Percentiles rank a stretch among this genome's conserved stretches.
Conservation (phyloP, 2,888 invertebrate species). For the Stenodema calcarata region DNA sequence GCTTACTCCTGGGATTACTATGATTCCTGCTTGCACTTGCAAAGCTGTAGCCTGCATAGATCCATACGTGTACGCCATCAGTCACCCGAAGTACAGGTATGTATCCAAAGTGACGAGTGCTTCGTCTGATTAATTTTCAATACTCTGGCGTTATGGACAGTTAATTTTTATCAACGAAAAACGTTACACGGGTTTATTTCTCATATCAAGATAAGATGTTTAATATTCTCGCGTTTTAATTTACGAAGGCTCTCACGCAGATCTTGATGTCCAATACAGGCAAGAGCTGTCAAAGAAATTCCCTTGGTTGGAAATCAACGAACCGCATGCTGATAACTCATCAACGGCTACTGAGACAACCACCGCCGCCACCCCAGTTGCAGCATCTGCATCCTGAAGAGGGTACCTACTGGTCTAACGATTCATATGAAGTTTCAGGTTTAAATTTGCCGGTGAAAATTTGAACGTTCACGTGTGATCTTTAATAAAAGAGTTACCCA, state of each 20-base stretch:
- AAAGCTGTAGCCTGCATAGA: slow-evolving; percentile 90
- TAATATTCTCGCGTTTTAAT: no score
- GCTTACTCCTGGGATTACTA: slow-evolving; percentile 68
- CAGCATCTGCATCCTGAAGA: slow-evolving; percentile 39
- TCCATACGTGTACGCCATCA: slow-evolving; percentile 89
- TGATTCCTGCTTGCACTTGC: slow-evolving; percentile 86
- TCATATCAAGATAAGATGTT: no score
- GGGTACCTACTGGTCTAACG: no score
- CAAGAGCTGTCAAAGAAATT: slow-evolving; percentile 80
- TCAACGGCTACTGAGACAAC: slow-evolving; percentile 67
- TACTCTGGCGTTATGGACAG: no score
- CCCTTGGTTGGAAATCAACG: slow-evolving; percentile 71
- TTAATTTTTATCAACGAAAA: no score
- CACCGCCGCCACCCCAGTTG: slow-evolving; percentile 61
- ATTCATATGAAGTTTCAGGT: no score
- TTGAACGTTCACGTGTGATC: no score
- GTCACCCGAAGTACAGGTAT: slow-evolving; percentile 87
- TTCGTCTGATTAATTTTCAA: not conserved
- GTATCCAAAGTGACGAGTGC: not conserved
- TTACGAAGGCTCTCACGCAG: no score
- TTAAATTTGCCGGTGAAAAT: no score
- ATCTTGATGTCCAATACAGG: no score
- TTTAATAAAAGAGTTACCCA: no score
- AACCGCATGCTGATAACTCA: slow-evolving; percentile 65
- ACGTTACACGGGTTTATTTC: no score